Percentiles rank a stretch among this genome's conserved stretches.
Evolutionary conservation across 37 sponge, comb jelly and placozoan species (phyloP).

Genomic region (Oopsacas minuta): DNA sequence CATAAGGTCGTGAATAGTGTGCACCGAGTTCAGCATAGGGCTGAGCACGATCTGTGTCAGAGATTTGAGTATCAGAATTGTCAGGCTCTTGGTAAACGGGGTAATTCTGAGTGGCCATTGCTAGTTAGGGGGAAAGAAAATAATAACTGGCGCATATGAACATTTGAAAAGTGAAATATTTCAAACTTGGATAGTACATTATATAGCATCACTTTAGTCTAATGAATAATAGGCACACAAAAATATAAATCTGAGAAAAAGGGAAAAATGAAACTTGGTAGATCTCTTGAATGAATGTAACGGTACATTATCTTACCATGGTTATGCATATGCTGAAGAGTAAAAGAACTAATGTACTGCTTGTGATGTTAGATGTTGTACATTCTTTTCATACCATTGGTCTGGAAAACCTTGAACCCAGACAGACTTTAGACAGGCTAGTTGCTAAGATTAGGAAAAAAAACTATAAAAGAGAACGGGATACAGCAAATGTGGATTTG

Average conservation of each 20-base stretch:
- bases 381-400: conserved; percentile 17
- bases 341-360: background rate
- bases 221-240: background rate
- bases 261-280: background rate
- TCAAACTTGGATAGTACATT: background rate
- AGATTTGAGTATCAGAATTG: background rate
- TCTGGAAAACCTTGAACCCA: background rate
- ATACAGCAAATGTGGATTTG: background rate
- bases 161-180: background rate
- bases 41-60: background rate
- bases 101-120: conserved; percentile 16
- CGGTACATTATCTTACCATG: background rate
- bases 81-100: background rate
- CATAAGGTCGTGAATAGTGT: conserved; percentile 25
- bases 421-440: background rate
- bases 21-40: background rate
- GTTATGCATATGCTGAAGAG: background rate
- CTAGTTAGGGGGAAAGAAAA: background rate
- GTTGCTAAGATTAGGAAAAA: background rate
- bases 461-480: background rate
- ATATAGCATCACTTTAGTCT: background rate
- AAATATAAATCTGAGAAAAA: background rate
- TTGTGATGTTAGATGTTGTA: background rate
- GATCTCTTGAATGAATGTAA: background rate
- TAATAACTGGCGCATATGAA: too few relatives aligned